Evolutionary conservation across 2,888 invertebrate species (phyloP), one percentile per base, ranked within the genome.

Genomic region (Stegophylla sp.): DNA sequence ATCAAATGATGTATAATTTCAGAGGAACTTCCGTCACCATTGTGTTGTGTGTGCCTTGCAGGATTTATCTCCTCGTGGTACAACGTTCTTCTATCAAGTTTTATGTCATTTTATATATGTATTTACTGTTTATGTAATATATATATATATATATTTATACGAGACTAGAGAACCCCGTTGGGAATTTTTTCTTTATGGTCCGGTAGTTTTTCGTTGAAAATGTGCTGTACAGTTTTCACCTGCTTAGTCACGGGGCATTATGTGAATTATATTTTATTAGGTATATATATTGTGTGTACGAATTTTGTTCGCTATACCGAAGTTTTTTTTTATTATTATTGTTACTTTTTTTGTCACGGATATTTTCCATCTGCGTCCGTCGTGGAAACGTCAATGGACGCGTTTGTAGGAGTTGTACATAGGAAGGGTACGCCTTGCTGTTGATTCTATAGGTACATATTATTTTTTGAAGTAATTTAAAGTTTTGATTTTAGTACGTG

Each of bases 241-340:
- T 71, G 77, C 51, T 59, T 61, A 61, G 77, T 79, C 59, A 69
- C 59, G 69, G 71, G 59, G n/a, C 61, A 79, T 79, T 69, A 79
- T 61, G 20, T 53, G 75, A 75, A 77, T 76, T 76, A 56, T 56
- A 20, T 69, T 67, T 61, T 59, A 69, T 61, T 77, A n/a, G n/a
- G n/a, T n/a, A n/a, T n/a, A 59, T 67, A 48, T 20, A 13, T 45
- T 77, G 28, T 56, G 53, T 61, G 17, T 75, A 41, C 48, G 28
- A 59, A 56, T 69, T 34, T 75, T 64, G 26, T 74, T 15, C 5
- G n/a, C 26, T 7, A 20, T n/a, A 10, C 10, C 15, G 20, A 23
- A n/a, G n/a, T 45, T 7, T 45, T 41, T 64, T 28, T 28, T 28
- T 17, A n/a, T n/a, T 26, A 15, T 59, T 26, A 23, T 28, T 59